These are phyloP conservation scores for Cheilosia vernalis DNA, from an alignment of 2,888 invertebrate species.

Conservation along the genomic window DNA sequence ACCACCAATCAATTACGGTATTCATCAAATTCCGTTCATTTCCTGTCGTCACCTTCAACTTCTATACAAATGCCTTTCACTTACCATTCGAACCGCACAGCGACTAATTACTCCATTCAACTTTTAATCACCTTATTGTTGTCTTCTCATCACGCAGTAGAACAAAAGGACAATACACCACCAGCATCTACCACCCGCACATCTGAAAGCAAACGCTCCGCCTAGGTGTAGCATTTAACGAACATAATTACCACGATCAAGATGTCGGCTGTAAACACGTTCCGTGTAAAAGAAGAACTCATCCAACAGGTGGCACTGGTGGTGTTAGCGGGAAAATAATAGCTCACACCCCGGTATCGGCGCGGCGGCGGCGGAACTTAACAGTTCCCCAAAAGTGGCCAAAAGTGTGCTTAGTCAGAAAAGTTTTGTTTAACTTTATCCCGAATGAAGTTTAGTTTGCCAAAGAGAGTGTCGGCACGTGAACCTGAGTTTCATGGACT, in stretches of 20 bases:
- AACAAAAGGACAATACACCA: constrained; percentile 51
- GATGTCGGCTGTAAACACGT: constrained; percentile 59
- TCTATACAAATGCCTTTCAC: neutral
- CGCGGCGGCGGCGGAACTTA: too few relatives aligned
- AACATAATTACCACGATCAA: constrained; percentile 68
- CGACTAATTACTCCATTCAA: constrained; percentile 66
- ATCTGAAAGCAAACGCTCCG: constrained; percentile 2
- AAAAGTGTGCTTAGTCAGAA: constrained; percentile 66
- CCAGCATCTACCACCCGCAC: neutral
- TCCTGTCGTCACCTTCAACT: neutral
- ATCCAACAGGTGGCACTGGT: constrained; percentile 66
- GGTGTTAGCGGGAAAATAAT: constrained; percentile 50
- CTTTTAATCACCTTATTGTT: constrained; percentile 65
- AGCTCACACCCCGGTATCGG: constrained; percentile 41
- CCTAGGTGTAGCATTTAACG: constrained; percentile 34
- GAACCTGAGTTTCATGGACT: constrained; percentile 44
- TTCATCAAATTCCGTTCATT: constrained; percentile 23
- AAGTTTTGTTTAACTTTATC: constrained; percentile 69
- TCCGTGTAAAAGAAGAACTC: constrained; percentile 45
- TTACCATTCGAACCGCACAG: constrained; percentile 20
- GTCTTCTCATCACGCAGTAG: constrained; percentile 22
- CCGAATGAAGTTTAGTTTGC: constrained; percentile 50
- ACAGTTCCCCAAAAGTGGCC: constrained; percentile 50
- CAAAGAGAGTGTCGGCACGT: constrained; percentile 29
- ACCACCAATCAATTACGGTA: constrained; percentile 6